Conservation (phyloP, 2,797 vertebrate genomes). For the Chrosomus eos region DNA sequence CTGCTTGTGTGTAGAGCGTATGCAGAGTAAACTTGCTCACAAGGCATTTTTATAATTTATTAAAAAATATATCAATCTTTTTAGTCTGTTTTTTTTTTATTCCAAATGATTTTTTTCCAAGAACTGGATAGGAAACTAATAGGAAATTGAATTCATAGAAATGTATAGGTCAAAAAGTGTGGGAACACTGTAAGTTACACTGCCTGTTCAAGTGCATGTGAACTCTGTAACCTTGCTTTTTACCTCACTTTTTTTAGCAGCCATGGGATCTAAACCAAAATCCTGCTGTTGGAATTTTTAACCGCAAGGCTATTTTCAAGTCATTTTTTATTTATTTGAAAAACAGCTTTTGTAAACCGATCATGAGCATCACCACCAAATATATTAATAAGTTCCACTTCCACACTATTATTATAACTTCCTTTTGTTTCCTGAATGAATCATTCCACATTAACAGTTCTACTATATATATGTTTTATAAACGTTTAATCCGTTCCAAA, state of each 20-base stretch:
- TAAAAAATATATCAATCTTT: not conserved
- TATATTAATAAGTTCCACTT: not conserved
- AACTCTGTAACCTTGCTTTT: conserved; percentile 2
- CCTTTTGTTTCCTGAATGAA: not conserved
- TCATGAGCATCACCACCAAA: not conserved
- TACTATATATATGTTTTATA: not conserved
- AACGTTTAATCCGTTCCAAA: not conserved
- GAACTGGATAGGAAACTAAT: not conserved
- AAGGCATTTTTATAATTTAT: not conserved
- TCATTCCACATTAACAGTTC: not conserved
- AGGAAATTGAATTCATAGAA: not conserved
- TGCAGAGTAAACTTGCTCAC: not conserved
- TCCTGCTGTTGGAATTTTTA: not conserved
- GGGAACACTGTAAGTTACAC: not conserved
- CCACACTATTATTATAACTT: not conserved
- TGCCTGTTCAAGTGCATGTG: not conserved
- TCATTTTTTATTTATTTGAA: not conserved
- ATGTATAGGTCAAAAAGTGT: not conserved
- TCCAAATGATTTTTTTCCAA: not conserved
- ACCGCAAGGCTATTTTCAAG: not conserved
- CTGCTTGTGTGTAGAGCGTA: not conserved
- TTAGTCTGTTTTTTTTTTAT: not conserved
- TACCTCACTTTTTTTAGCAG: conserved; percentile 1
- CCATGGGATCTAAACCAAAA: not conserved
- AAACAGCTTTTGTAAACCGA: not conserved